These are phyloP conservation scores for Rhipidura dahli DNA, from an alignment of 2,113 vertebrate species.

Conservation along the genomic window DNA sequence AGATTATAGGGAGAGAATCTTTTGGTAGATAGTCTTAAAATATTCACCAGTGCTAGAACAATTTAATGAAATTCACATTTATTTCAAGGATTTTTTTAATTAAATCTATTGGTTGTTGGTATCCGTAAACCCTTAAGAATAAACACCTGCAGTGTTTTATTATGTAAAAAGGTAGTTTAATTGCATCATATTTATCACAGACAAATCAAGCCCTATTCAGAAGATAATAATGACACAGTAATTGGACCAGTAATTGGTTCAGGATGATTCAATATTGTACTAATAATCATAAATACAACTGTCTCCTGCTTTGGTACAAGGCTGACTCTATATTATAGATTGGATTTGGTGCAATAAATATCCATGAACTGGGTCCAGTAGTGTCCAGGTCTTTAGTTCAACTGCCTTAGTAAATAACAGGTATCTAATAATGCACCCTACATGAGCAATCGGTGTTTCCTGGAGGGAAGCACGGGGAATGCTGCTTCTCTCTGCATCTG, in stretches of 20 bases:
- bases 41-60: slow-evolving; percentile 64
- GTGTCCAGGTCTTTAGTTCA: slow-evolving; percentile 40
- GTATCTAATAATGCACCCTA: neutral
- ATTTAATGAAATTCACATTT: slow-evolving; percentile 79
- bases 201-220: slow-evolving; percentile 85
- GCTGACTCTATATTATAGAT: slow-evolving; percentile 74
- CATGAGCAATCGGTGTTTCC: neutral
- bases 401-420: slow-evolving; percentile 31
- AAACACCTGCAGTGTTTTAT: slow-evolving; percentile 86
- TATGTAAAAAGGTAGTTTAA: slow-evolving; percentile 86
- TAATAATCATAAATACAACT: slow-evolving; percentile 85
- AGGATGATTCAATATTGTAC: slow-evolving; percentile 84
- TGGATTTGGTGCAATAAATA: slow-evolving; percentile 75
- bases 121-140: slow-evolving; percentile 82
- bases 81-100: slow-evolving; percentile 78
- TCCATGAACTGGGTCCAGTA: slow-evolving; percentile 68
- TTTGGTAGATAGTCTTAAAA: slow-evolving; percentile 61
- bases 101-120: slow-evolving; percentile 84
- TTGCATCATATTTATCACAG: slow-evolving; percentile 84
- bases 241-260: slow-evolving; percentile 85
- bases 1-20: slow-evolving; percentile 46
- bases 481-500: neutral
- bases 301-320: slow-evolving; percentile 76
- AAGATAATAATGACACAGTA: slow-evolving; percentile 83
- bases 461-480: neutral